phyloP scores from a whole-genome alignment of 2,797 vertebrate species.

The Anas capensis region DNA sequence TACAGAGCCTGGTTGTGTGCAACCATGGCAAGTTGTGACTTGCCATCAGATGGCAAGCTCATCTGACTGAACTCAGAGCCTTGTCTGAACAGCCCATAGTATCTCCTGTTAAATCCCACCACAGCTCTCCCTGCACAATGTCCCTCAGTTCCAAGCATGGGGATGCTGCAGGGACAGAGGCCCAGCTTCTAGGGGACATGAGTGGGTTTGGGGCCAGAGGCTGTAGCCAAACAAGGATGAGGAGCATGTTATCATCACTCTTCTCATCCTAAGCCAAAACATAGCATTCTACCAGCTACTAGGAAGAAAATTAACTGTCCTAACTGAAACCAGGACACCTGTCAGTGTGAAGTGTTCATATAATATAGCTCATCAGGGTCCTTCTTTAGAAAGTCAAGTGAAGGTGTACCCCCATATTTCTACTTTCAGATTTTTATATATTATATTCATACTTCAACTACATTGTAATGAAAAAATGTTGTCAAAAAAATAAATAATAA shows the following conservation, averaged over 20 bases:
- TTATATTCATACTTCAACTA: neutral
- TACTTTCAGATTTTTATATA: neutral
- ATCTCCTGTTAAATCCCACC: neutral
- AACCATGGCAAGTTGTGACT: fast-evolving
- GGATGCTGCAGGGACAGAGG: neutral
- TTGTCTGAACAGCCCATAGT: neutral
- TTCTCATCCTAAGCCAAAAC: no score
- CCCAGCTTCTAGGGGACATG: fast-evolving
- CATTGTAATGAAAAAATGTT: neutral
- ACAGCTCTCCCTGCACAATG: fast-evolving
- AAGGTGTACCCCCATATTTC: neutral
- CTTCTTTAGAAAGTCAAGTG: neutral
- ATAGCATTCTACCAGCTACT: no score
- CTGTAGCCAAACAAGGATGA: fast-evolving
- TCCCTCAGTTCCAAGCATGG: neutral
- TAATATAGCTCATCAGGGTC: neutral
- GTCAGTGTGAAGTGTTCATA: neutral
- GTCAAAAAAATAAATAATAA: neutral
- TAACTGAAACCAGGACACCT: no score
- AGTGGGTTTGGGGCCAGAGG: neutral
- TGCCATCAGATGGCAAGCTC: neutral
- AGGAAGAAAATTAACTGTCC: no score
- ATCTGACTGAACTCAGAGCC: neutral
- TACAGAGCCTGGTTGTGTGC: fast-evolving
- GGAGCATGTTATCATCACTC: no score